phyloP scores from a whole-genome alignment of 2,113 vertebrate genomes.

The Callipepla californica region DNA sequence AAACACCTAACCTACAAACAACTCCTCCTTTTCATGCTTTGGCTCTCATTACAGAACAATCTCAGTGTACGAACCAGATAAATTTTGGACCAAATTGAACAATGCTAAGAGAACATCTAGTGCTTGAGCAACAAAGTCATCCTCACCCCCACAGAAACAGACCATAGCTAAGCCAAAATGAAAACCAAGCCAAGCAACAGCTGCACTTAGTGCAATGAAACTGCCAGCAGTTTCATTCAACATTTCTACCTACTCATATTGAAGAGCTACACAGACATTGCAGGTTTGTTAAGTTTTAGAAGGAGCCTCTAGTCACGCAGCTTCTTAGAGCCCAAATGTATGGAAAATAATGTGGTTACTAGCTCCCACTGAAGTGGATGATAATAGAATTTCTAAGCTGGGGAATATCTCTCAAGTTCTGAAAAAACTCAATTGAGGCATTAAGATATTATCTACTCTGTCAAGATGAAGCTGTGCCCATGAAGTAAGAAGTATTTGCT shows the following conservation, averaged over 20 bases:
- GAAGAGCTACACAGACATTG: not conserved
- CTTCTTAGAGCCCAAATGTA: not conserved
- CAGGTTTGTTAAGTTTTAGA: not conserved
- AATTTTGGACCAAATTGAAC: not conserved
- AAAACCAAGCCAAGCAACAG: not conserved
- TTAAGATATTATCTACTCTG: not conserved
- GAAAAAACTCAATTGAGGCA: not conserved
- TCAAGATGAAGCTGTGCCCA: not conserved
- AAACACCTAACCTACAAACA: not conserved
- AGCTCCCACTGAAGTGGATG: not conserved
- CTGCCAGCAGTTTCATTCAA: not conserved
- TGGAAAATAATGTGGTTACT: not conserved
- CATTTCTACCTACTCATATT: not conserved
- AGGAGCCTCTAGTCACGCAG: not conserved
- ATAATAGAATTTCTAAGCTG: not conserved
- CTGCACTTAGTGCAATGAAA: not conserved
- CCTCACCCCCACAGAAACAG: not conserved
- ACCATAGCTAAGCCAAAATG: not conserved
- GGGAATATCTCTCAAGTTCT: not conserved
- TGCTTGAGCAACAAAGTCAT: not conserved
- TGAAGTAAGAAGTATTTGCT: not conserved
- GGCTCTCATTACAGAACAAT: not conserved
- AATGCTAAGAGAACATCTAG: not conserved
- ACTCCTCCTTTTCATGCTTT: not conserved
- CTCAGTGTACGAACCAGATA: not conserved